Evolutionary conservation across 92 coral and sea anemone species (phyloP).

Genomic region (Bergia sp.): DNA sequence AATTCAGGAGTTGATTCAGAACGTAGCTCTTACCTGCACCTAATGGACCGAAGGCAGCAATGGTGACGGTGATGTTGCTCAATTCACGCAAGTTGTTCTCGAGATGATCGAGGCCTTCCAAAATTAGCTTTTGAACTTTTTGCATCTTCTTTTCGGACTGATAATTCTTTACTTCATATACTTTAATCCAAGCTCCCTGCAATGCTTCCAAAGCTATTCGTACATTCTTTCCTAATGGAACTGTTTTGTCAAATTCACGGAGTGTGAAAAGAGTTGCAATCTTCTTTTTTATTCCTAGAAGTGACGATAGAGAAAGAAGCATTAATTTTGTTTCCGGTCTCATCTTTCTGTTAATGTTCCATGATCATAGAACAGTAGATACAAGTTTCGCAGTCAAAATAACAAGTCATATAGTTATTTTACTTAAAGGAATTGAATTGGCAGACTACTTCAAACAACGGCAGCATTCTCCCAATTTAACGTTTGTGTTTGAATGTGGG

Average conservation of each 20-base stretch:
- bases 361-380: too few species aligned
- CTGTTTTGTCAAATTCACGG: not conserved
- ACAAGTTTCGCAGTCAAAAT: too few species aligned
- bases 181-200: not conserved
- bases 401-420: too few species aligned
- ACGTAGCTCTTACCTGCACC: slow-evolving; percentile 67
- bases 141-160: not conserved
- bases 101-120: slow-evolving; percentile 45
- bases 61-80: slow-evolving; percentile 44
- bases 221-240: not conserved
- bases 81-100: slow-evolving; percentile 32
- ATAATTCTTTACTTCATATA: not conserved
- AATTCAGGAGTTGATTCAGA: slow-evolving; percentile 52
- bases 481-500: too few species aligned
- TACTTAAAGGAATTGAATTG: too few species aligned
- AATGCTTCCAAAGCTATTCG: not conserved
- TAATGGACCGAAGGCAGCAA: slow-evolving; percentile 61
- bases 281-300: not conserved
- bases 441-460: too few species aligned
- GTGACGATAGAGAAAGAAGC: not conserved
- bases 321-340: not conserved
- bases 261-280: not conserved
- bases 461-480: too few species aligned
- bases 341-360: too few species aligned
- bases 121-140: slow-evolving; percentile 39